Evolutionary conservation across 2,888 invertebrate genomes (phyloP).

Genomic region (Myopa tessellatipennis): DNA sequence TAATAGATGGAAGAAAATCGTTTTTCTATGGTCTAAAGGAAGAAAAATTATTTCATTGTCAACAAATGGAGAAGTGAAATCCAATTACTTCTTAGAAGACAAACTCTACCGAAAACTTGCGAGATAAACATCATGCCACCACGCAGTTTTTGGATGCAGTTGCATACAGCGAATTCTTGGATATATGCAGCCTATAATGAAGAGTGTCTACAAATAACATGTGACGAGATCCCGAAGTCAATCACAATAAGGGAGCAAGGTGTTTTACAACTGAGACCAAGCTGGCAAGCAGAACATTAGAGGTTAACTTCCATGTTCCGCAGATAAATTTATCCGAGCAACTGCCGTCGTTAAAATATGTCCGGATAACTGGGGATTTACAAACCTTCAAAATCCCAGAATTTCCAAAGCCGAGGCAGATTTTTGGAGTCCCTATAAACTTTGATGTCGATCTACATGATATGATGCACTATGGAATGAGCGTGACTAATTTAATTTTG

Average conservation of each 20-base stretch:
- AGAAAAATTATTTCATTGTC: constrained; percentile 9
- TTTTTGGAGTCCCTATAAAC: background rate
- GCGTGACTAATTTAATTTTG: constrained; percentile 5
- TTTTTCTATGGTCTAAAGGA: background rate
- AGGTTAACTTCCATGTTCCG: background rate
- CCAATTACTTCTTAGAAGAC: too few species aligned
- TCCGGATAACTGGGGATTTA: background rate
- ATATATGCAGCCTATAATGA: background rate
- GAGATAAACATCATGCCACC: constrained; percentile 4
- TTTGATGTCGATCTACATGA: constrained; percentile 3
- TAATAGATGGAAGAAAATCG: too few species aligned
- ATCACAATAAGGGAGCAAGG: constrained; percentile 7
- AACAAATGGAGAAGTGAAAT: background rate
- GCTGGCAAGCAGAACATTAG: background rate
- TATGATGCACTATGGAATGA: constrained; percentile 1
- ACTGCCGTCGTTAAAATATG: background rate
- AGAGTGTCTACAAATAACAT: background rate
- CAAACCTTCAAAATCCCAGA: constrained; percentile 13
- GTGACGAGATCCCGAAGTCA: background rate
- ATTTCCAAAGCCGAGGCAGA: background rate
- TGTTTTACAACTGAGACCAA: background rate
- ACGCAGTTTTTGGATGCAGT: background rate
- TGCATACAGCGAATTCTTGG: background rate
- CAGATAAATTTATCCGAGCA: background rate
- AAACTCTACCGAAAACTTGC: background rate